Percentiles rank a stretch among this genome's conserved stretches.
phyloP scores from a whole-genome alignment of 2,797 vertebrate genomes.

The Miichthys miiuy region DNA sequence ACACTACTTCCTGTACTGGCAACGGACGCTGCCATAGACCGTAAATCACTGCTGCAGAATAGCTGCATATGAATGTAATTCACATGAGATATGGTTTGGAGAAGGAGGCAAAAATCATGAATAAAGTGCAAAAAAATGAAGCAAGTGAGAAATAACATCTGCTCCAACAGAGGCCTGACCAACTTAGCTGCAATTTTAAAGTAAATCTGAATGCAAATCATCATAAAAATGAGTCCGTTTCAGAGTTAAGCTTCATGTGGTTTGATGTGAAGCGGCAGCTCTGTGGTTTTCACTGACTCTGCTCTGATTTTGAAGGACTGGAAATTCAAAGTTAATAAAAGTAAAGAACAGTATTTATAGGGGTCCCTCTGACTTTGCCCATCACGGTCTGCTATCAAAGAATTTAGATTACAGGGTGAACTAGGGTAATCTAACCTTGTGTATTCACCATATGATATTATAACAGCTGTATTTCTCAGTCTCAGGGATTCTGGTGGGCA shows the following conservation, averaged over 20 bases:
- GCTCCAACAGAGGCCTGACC: slow-evolving; percentile 15
- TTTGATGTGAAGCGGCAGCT: slow-evolving; percentile 44
- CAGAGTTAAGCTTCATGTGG: slow-evolving; percentile 32
- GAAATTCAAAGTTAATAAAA: slow-evolving; percentile 38
- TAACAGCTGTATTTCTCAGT: slow-evolving; percentile 29
- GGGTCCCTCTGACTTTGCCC: slow-evolving; percentile 7
- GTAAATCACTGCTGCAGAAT: slow-evolving; percentile 40
- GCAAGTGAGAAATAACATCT: slow-evolving; percentile 34
- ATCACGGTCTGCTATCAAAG: slow-evolving; percentile 45
- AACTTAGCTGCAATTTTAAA: slow-evolving; percentile 42
- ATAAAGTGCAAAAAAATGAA: slow-evolving; percentile 27
- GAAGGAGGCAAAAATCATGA: slow-evolving; percentile 4
- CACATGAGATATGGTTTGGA: slow-evolving; percentile 27
- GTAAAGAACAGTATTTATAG: background rate
- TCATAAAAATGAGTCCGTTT: slow-evolving; percentile 28
- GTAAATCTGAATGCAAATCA: slow-evolving; percentile 54
- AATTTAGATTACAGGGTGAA: slow-evolving; percentile 64
- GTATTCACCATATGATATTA: too few relatives aligned
- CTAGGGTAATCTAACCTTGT: background rate
- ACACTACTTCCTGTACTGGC: background rate
- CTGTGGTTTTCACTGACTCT: slow-evolving; percentile 22
- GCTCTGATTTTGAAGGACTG: slow-evolving; percentile 50
- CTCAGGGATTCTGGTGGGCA: slow-evolving; percentile 30
- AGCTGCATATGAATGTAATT: slow-evolving; percentile 25
- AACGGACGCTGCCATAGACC: background rate